These are phyloP conservation scores for Choristoneura rosaceana DNA, from an alignment of 2,888 invertebrate species.

Conservation along the genomic window DNA sequence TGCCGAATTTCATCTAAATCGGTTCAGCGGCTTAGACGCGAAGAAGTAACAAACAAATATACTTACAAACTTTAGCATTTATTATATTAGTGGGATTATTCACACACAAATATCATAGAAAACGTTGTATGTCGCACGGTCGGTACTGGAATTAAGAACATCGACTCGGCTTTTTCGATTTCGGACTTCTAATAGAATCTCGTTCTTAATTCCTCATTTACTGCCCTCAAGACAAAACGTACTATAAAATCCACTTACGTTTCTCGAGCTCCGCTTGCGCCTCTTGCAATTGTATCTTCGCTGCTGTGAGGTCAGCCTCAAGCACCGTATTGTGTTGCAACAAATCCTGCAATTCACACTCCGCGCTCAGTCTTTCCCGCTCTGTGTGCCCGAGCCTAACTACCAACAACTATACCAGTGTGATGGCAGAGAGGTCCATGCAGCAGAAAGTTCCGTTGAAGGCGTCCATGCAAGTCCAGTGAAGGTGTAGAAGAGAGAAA, in stretches of 20 bases:
- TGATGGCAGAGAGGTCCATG: conserved; percentile 27
- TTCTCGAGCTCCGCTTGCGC: conserved; percentile 67
- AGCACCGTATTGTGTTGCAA: conserved; percentile 88
- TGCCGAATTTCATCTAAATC: too few relatives aligned
- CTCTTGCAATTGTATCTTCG: conserved; percentile 78
- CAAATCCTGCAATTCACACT: conserved; percentile 88
- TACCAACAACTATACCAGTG: conserved; percentile 83
- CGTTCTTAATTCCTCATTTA: too few relatives aligned
- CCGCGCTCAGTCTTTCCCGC: conserved; percentile 87
- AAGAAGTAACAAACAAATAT: too few relatives aligned
- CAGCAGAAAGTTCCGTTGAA: conserved; percentile 17
- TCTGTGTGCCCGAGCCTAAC: conserved; percentile 87
- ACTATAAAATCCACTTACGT: conserved; percentile 63
- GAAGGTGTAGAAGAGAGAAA: conserved; percentile 33
- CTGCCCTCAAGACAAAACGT: neutral
- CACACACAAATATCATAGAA: too few relatives aligned
- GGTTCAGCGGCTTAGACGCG: too few relatives aligned
- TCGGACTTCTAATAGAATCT: too few relatives aligned
- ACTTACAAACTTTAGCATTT: too few relatives aligned
- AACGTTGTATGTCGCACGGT: too few relatives aligned
- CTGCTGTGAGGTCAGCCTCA: conserved; percentile 84
- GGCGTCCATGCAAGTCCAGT: conserved; percentile 36
- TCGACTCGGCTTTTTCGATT: too few relatives aligned
- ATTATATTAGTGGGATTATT: too few relatives aligned
- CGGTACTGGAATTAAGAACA: too few relatives aligned